Conservation (phyloP, 2,888 invertebrate genomes). For the Drosophila tripunctata region DNA sequence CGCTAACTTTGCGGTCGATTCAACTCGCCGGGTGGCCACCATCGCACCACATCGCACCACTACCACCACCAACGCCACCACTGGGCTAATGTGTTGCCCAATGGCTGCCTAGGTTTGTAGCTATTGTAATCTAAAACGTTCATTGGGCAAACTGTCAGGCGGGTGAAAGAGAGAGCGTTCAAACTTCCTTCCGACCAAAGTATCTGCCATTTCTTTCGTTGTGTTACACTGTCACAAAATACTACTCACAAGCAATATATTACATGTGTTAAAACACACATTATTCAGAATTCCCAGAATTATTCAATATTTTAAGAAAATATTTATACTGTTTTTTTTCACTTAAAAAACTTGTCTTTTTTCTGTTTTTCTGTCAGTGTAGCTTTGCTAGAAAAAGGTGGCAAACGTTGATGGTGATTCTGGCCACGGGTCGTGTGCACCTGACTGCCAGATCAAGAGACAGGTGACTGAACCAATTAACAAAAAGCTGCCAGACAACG, state of each 20-base stretch:
- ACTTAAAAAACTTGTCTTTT: too few relatives aligned
- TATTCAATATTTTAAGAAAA: too few relatives aligned
- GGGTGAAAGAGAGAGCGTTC: constrained; percentile 23
- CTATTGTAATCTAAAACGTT: constrained; percentile 81
- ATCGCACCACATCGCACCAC: constrained; percentile 8
- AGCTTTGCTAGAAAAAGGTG: constrained; percentile 14
- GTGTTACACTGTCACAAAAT: background rate
- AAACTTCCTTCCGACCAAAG: constrained; percentile 55
- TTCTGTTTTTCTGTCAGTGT: background rate
- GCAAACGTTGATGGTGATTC: constrained; percentile 15
- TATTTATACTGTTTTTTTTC: too few relatives aligned
- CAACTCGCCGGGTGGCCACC: constrained; percentile 44
- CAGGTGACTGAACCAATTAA: constrained; percentile 83
- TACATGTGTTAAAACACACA: too few relatives aligned
- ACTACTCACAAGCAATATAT: too few relatives aligned
- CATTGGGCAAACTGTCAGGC: constrained; percentile 56
- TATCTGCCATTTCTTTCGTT: background rate
- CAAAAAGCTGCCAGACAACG: constrained; percentile 70
- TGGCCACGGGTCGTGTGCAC: constrained; percentile 69
- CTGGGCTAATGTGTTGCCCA: constrained; percentile 53
- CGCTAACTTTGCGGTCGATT: constrained; percentile 74
- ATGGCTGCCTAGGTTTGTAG: constrained; percentile 41
- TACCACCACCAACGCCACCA: constrained; percentile 30
- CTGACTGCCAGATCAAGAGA: constrained; percentile 80
- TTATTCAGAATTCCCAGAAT: too few relatives aligned